Conservation (phyloP, 2,113 vertebrate species). For the Xiphophorus couchianus region DNA sequence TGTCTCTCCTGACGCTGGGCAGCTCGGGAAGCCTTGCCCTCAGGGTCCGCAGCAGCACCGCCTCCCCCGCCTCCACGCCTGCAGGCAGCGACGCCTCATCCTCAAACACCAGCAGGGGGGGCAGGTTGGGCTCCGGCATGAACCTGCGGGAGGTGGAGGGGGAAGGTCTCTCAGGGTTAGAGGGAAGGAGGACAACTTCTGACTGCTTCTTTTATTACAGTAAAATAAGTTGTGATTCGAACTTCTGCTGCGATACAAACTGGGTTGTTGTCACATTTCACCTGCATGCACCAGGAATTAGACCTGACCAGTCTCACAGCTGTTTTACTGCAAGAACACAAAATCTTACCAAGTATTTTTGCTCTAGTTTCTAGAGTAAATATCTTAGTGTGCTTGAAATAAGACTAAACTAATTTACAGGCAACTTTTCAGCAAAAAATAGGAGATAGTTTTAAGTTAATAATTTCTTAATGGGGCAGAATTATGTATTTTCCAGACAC, state of each 20-base stretch:
- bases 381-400: too few relatives aligned
- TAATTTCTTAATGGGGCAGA: too few relatives aligned
- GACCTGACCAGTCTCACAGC: constrained; percentile 29
- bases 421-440: too few relatives aligned
- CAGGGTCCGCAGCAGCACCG: constrained; percentile 87
- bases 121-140: constrained; percentile 98
- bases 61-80: constrained; percentile 78
- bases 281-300: constrained; percentile 17
- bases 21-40: constrained; percentile 88
- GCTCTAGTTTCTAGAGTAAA: too few relatives aligned
- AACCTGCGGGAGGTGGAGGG: constrained; percentile 79
- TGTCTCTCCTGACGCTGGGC: constrained; percentile 84
- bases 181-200: constrained; percentile 1
- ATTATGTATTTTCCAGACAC: too few relatives aligned
- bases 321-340: neutral
- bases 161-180: constrained; percentile 33
- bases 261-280: constrained; percentile 33
- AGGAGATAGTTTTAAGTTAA: too few relatives aligned
- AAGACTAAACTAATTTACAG: too few relatives aligned
- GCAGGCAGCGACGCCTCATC: constrained; percentile 80
- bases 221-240: too few relatives aligned
- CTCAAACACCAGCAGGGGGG: constrained; percentile 91
- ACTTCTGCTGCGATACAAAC: constrained; percentile 8
- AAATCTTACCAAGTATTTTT: too few relatives aligned
- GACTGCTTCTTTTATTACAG: too few relatives aligned